Evolutionary conservation across 2,888 invertebrate genomes (phyloP), one percentile per base, ranked within the genome.

Genomic region (Chymomyza amoena): DNA sequence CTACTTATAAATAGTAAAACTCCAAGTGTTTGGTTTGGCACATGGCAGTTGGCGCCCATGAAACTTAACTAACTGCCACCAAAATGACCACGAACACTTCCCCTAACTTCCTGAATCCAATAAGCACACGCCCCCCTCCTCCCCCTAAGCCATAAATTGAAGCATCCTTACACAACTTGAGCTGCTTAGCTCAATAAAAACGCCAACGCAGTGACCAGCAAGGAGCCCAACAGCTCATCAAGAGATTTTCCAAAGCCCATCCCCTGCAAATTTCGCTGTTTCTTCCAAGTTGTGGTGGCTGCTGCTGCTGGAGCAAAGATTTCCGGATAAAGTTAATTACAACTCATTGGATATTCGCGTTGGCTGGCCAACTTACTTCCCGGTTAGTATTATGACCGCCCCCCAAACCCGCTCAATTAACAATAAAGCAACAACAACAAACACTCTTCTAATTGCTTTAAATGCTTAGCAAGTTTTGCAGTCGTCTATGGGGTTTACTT

Each of bases 301-400:
- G 32, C 32, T 76, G 76, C 74, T 75, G 73, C 70, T 10, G 15
- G 25, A 74, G 88, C 84, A 81, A 89, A 89, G 90, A 89, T 90
- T 89, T 86, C 87, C 81, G 88, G 88, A 90, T 90, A 89, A 89
- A 90, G 86, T 89, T 89, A 89, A 89, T 89, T 89, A 89, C 86
- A 80, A 78, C 89, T 89, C 89, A 89, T 90, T 86, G 89, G 84
- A 64, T 80, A 45, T 45, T 45, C 39, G 39, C 39, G 39, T 13
- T 45, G 39, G 39, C 13, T 45, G 39, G 39, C 39, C 39, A 45
- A 13, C 39, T 5, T n/a, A 39, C 39, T 45, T 45, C 13, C 39
- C 39, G 39, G 39, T 13, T 45, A 45, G 39, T 45, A 45, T 45
- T 13, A 45, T 2, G 13, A 10, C 4, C 39, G 39, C 39, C 39